phyloP scores from a whole-genome alignment of 2,797 vertebrate genomes.

The Pygocentrus nattereri region DNA sequence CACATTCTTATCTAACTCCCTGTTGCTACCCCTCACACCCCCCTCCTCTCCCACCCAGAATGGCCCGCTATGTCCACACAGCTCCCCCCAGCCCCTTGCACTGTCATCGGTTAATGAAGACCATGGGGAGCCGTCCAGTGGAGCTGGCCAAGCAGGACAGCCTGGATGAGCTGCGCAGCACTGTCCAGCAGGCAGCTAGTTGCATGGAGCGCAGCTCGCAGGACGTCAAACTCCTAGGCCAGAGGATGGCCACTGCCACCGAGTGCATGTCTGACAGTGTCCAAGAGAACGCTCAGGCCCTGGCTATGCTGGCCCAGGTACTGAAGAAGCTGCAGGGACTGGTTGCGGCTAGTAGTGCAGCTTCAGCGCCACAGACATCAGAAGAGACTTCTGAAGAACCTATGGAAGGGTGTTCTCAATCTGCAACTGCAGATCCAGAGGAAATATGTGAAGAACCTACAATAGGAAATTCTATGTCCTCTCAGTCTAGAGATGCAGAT shows the following conservation, averaged over 20 bases:
- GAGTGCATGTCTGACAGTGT: constrained; percentile 72
- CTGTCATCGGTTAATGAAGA: constrained; percentile 19
- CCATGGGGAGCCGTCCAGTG: constrained; percentile 22
- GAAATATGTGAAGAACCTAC: not conserved
- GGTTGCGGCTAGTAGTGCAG: constrained; percentile 50
- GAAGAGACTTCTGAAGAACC: not conserved
- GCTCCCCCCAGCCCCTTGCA: constrained; percentile 73
- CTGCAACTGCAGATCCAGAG: not conserved
- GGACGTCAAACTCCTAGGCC: constrained; percentile 70
- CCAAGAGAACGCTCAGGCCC: constrained; percentile 72
- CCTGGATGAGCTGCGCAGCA: constrained; percentile 70
- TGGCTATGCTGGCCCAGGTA: constrained; percentile 70
- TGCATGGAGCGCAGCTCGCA: constrained; percentile 74
- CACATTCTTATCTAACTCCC: constrained; percentile 37
- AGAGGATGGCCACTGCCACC: constrained; percentile 69
- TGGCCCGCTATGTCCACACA: constrained; percentile 55
- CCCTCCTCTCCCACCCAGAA: constrained; percentile 17
- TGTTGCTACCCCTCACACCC: constrained; percentile 40
- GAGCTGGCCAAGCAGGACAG: constrained; percentile 71
- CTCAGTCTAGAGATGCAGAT: not conserved
- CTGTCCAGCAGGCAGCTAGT: constrained; percentile 68
- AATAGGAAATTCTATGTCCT: not conserved
- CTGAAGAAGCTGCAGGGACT: constrained; percentile 72
- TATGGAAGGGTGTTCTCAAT: not conserved
- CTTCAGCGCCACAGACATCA: not conserved